These are phyloP conservation scores for Chironomus tepperi DNA, from an alignment of 1,140 invertebrate species.

Conservation along the genomic window DNA sequence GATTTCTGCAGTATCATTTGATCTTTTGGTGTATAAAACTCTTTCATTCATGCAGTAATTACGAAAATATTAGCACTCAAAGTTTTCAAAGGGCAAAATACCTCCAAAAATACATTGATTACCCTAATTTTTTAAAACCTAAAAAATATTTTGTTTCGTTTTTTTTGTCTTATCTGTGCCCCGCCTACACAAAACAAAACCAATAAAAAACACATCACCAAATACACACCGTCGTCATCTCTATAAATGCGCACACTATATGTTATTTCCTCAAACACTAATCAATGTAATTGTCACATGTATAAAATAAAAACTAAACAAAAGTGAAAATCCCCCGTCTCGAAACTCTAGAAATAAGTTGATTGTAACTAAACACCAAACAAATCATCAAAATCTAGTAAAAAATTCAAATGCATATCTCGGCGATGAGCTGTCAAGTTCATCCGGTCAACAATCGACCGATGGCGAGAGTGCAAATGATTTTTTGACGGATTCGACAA, in stretches of 20 bases:
- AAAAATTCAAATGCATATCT: not conserved
- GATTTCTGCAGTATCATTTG: too few relatives aligned
- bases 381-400: not conserved
- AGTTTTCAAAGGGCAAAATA: too few relatives aligned
- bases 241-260: slow-evolving; percentile 24
- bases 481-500: slow-evolving; percentile 55
- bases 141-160: too few relatives aligned
- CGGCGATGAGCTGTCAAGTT: not conserved
- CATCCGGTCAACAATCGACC: slow-evolving; percentile 33
- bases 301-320: slow-evolving; percentile 12
- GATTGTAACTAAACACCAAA: slow-evolving; percentile 22
- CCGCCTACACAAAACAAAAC: not conserved
- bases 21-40: too few relatives aligned
- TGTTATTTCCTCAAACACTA: slow-evolving; percentile 25
- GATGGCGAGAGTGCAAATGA: slow-evolving; percentile 37
- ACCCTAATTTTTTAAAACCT: too few relatives aligned
- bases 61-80: too few relatives aligned
- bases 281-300: slow-evolving; percentile 5
- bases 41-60: too few relatives aligned
- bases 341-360: slow-evolving; percentile 19
- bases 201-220: not conserved
- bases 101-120: too few relatives aligned
- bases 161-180: not conserved
- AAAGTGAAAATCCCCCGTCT: slow-evolving; percentile 23
- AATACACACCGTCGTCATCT: slow-evolving; percentile 27